Base-by-base conservation (phyloP, 64 coral and sea anemone species). In the Montipora foliosa region DNA sequence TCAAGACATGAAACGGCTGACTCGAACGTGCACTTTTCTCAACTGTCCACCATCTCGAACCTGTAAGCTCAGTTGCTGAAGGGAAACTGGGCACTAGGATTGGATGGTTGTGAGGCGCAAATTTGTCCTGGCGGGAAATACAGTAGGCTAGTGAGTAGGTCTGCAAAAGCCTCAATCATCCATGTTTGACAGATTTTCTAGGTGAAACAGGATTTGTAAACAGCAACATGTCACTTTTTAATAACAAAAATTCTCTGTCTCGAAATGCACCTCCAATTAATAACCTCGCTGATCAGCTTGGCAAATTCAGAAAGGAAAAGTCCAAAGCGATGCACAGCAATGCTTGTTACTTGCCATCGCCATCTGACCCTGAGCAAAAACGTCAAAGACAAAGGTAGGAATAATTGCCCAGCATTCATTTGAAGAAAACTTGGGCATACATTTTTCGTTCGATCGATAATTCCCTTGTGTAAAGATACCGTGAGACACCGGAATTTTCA, bases 261-360 rank as follows among this genome's bases (percentile, higher is more conserved):
- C 60, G 14, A 49, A 21, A 11, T 71, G 45, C 11, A 10, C 82
- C 37, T 50, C 64, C 66, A 64, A 72, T 86, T 46, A 86, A 86
- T 45, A 86, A 86, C 82, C 46, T 86, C 7, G 45, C 66, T 50
- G 66, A 86, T 12, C 82, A 86, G 19, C 82, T 70, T 13, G 62
- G 82, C 62, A 86, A 86, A 86, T 86, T 86, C 44, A 71, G 82
- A 48, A 72, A 71, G 46, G 82, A 86, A 72, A 86, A 86, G 46
- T 48, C 62, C 29, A 67, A 49, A 19, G 8, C 82, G 82, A 49
- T 29, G 45, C 12, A 4, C 25, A 61, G 15, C 6, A 67, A 13
- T 84, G 62, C 29, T 37, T 25, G 13, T 29, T 22, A 24, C 44
- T 21, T 64, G 61, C 61, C 14, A 11, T 64, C 61, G 61, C 4